Percentiles rank a stretch among this genome's conserved stretches.
Evolutionary conservation across 2,888 invertebrate species (phyloP).

Genomic region (Meiosimyza platycephala): DNA sequence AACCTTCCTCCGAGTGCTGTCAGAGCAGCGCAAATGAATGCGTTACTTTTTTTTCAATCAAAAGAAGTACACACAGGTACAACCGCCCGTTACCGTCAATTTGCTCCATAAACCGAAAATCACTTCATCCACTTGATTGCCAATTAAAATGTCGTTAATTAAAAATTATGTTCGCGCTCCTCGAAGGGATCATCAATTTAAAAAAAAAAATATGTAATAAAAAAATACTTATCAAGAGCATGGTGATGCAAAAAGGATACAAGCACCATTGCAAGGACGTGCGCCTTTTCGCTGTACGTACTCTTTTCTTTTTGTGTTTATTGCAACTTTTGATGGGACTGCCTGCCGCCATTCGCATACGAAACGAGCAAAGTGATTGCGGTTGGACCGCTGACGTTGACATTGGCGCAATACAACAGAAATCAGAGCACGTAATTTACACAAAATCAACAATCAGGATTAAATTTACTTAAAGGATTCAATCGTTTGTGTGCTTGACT

Average conservation of each 20-base stretch:
- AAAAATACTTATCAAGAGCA: too few relatives aligned
- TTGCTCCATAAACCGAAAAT: conserved; percentile 10
- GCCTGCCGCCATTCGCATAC: too few relatives aligned
- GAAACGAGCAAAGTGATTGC: too few relatives aligned
- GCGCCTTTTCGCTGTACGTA: too few relatives aligned
- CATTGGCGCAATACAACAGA: too few relatives aligned
- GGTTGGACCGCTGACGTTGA: too few relatives aligned
- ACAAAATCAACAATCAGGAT: conserved; percentile 31
- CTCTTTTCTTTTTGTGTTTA: too few relatives aligned
- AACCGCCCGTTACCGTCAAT: background rate
- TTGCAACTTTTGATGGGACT: too few relatives aligned
- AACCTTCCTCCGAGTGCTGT: background rate
- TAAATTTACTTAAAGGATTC: conserved; percentile 33
- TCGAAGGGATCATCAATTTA: conserved; percentile 38
- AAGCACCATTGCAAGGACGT: too few relatives aligned
- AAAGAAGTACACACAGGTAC: background rate
- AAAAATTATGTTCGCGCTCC: conserved; percentile 41
- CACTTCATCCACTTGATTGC: conserved; percentile 38
- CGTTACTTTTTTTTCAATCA: too few relatives aligned
- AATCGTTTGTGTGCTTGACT: background rate
- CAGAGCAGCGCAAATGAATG: background rate
- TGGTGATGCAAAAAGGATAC: too few relatives aligned
- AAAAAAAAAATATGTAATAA: conserved; percentile 14
- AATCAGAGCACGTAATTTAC: conserved; percentile 7
- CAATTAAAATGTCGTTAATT: conserved; percentile 43